These are phyloP conservation scores for Muschampia plurimacula DNA, from an alignment of 2,888 invertebrate species.

Conservation along the genomic window DNA sequence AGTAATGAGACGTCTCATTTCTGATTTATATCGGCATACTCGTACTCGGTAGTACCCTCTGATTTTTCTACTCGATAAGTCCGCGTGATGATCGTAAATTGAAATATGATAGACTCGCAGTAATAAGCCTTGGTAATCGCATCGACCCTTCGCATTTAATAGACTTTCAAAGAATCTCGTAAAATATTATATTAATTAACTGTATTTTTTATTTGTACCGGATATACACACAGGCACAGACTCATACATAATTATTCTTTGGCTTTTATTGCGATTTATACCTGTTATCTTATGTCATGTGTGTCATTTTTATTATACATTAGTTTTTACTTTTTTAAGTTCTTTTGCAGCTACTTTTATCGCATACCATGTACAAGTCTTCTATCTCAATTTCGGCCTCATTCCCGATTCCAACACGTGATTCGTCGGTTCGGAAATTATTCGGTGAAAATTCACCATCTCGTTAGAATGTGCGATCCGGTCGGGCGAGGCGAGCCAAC, in stretches of 20 bases:
- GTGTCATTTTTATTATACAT: not conserved
- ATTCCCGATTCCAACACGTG: conserved; percentile 85
- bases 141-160: conserved; percentile 67
- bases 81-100: conserved; percentile 83
- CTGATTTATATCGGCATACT: conserved; percentile 76
- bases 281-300: not conserved
- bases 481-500: conserved; percentile 80
- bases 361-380: conserved; percentile 72
- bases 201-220: not conserved
- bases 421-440: conserved; percentile 85
- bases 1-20: conserved; percentile 80
- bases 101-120: conserved; percentile 84
- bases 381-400: conserved; percentile 84
- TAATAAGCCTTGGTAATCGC: conserved; percentile 78
- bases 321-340: not conserved
- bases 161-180: conserved; percentile 40
- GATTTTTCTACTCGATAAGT: conserved; percentile 83
- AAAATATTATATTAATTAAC: conserved; percentile 5
- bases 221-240: not conserved
- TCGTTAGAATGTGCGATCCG: conserved; percentile 85
- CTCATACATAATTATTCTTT: not conserved
- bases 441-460: conserved; percentile 86
- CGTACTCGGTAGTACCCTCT: conserved; percentile 63
- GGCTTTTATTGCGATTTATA: too few relatives aligned
- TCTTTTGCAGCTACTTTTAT: conserved; percentile 50